Evolutionary conservation across 1,140 invertebrate genomes (phyloP), one percentile per base, ranked within the genome.

Genomic region (Orius laevigatus): DNA sequence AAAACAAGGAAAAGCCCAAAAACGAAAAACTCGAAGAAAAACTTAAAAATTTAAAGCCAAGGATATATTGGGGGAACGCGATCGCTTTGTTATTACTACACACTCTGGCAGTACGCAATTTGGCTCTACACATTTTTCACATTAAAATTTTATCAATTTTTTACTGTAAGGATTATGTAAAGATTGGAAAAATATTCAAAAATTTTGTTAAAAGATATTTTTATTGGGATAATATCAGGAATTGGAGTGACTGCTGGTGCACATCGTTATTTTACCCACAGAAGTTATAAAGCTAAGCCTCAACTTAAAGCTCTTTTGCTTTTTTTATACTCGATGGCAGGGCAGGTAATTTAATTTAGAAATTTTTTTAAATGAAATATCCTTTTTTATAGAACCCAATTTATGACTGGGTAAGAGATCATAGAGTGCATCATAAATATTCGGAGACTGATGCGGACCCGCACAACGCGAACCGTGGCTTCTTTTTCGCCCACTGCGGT

Each of bases 401-500:
- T 11, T 76, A 66, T 48, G 69, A 78, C 45, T 81, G 78, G 79
- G 75, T 79, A 1, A 64, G 77, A 18, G 87, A 92, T 63, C 88
- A 93, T 65, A 69, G 87, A 9, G 76, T 89, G 1, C 89, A 94
- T 60, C 89, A 94, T 62, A 91, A 91, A 61, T 88, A 75, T 65
- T 80, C 79, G 0, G 89, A 94, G 59, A 90, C 87, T 0, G 75
- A 86, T 58, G 88, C 86, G 0, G 89, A 94, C 66, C 89, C 89
- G 0, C 87, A 93, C 59, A 84, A 92, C 59, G 78, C 78, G 5
- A 77, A 75, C 35, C 70, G 87, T n/a, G 90, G 89, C 0, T 90
- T 93, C 64, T 93, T 91, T 66, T 94, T 91, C 64, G 68, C 87
- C 0, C 89, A 93, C 57, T 76, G 92, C 20, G 89, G 89, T 1